These are phyloP conservation scores for Catagonus wagneri DNA, from an alignment of 2,113 vertebrate species.

Conservation along the genomic window DNA sequence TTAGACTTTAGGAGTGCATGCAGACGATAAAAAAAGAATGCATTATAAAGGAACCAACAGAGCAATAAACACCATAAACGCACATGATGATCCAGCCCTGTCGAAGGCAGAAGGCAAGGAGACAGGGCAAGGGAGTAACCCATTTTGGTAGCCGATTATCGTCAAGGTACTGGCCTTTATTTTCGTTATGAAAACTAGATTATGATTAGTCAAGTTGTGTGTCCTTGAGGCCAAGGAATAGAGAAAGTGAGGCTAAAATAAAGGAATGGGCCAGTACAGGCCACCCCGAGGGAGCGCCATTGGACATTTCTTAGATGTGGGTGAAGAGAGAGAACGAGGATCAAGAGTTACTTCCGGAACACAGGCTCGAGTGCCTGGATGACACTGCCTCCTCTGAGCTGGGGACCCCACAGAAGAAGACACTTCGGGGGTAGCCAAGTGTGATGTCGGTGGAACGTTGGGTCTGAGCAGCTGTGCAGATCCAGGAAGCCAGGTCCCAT, in stretches of 20 bases:
- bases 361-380: neutral
- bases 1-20: neutral
- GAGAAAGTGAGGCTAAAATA: neutral
- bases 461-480: neutral
- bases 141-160: neutral
- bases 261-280: rapidly evolving
- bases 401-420: neutral
- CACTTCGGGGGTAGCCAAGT: neutral
- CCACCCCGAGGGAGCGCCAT: rapidly evolving
- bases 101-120: neutral
- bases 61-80: neutral
- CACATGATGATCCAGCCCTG: neutral
- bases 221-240: neutral
- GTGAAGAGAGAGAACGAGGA: neutral
- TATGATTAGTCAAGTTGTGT: neutral
- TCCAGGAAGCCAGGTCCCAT: neutral
- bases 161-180: neutral
- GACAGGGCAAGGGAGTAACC: rapidly evolving
- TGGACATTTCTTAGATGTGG: neutral
- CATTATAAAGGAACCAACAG: neutral
- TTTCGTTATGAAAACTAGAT: neutral
- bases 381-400: neutral
- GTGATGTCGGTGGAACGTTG: too few relatives aligned
- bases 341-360: neutral
- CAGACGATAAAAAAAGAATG: neutral